These are phyloP conservation scores for Odontocerum albicorne DNA, from an alignment of 2,888 invertebrate species.

Conservation along the genomic window DNA sequence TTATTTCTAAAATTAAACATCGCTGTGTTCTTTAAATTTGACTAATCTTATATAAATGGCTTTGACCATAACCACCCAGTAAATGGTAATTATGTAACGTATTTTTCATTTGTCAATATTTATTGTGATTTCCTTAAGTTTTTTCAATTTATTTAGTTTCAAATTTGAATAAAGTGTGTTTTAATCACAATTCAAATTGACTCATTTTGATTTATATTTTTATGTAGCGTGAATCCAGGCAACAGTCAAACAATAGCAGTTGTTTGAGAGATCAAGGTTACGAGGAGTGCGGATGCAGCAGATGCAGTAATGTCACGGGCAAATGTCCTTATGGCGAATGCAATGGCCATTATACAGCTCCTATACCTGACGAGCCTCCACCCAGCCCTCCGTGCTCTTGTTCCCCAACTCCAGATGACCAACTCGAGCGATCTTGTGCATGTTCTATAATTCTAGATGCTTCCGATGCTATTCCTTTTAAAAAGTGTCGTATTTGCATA, in stretches of 20 bases:
- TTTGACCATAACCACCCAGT: too few species aligned
- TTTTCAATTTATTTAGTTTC: too few species aligned
- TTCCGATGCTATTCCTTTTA: slow-evolving; percentile 7
- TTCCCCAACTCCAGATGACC: slow-evolving; percentile 9
- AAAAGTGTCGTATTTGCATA: slow-evolving; percentile 23
- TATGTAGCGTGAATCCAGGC: slow-evolving; percentile 42
- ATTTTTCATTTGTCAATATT: too few species aligned
- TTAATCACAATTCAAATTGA: too few species aligned
- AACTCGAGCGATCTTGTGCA: not conserved
- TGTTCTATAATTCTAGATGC: too few species aligned
- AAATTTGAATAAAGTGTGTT: too few species aligned
- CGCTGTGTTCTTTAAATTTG: too few species aligned
- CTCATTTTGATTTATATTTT: not conserved
- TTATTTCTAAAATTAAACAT: too few species aligned
- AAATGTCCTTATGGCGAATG: slow-evolving; percentile 50
- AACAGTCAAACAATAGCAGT: slow-evolving; percentile 3
- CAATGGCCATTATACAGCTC: slow-evolving; percentile 43
- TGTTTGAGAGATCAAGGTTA: slow-evolving; percentile 41
- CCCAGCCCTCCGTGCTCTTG: not conserved
- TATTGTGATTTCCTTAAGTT: too few species aligned
- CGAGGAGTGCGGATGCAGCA: slow-evolving; percentile 45
- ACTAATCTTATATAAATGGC: too few species aligned
- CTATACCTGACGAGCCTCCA: slow-evolving; percentile 10
- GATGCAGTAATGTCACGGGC: slow-evolving; percentile 43
- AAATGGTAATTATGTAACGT: too few species aligned